phyloP scores from a whole-genome alignment of 2,113 vertebrate genomes.

The Acinonyx jubatus region DNA sequence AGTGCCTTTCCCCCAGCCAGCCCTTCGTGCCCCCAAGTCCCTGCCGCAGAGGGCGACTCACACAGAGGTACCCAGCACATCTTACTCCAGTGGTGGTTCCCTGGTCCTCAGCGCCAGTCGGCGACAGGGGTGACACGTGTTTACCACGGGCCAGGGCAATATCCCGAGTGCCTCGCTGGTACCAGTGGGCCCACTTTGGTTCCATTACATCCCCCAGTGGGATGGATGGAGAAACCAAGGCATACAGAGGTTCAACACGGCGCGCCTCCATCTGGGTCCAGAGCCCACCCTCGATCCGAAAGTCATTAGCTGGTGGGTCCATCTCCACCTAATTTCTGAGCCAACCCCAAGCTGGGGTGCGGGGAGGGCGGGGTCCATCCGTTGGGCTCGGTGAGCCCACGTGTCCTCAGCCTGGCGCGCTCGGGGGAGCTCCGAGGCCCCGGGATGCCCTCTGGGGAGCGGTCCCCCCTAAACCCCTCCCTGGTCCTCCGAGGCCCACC shows the following conservation, averaged over 20 bases:
- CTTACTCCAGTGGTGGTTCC: background rate
- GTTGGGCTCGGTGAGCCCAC: background rate
- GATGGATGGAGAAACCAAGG: background rate
- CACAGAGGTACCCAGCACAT: too few relatives aligned
- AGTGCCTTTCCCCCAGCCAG: background rate
- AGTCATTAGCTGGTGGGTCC: accelerated
- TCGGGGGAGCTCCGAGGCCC: background rate
- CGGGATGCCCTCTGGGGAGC: background rate
- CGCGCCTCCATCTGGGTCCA: background rate
- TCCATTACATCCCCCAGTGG: background rate
- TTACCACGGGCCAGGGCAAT: background rate
- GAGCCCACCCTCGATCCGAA: background rate
- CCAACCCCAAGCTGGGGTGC: background rate
- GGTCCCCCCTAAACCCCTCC: background rate
- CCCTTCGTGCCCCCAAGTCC: background rate
- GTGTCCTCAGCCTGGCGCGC: background rate
- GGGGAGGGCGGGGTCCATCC: background rate
- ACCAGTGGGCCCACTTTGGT: background rate
- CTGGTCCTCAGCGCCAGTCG: background rate
- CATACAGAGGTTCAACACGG: background rate
- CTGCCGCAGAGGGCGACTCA: background rate
- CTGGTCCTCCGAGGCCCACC: background rate
- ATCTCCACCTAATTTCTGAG: background rate
- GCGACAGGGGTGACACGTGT: background rate
- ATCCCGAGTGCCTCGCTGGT: background rate